A percentile compares a stretch with the other conserved stretches of the same genome.
Conservation (phyloP, 2,797 vertebrate genomes). For the Spatula clypeata region DNA sequence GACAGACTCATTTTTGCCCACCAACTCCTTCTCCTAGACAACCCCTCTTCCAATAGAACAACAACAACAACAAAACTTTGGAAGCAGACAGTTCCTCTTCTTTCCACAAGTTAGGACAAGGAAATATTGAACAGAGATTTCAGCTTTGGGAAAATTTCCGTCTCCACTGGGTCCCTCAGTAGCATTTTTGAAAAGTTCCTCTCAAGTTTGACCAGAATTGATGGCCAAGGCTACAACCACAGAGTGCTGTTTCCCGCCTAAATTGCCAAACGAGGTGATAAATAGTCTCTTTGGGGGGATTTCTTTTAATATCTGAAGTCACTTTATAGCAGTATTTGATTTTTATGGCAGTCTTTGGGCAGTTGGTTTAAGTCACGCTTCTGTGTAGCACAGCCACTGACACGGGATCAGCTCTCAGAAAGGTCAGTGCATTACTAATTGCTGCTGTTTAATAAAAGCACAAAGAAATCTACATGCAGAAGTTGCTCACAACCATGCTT, state of each 20-base stretch:
- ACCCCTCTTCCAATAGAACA: neutral
- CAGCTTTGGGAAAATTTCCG: neutral
- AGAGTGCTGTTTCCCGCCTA: neutral
- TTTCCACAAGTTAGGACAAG: neutral
- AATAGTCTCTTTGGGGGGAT: neutral
- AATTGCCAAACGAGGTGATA: neutral
- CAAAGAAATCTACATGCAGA: neutral
- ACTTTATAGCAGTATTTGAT: neutral
- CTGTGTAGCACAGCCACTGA: fast-evolving
- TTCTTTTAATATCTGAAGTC: slow-evolving; percentile 32
- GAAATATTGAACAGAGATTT: neutral
- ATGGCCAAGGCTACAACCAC: neutral
- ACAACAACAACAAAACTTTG: neutral
- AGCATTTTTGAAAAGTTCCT: neutral
- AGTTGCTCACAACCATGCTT: neutral
- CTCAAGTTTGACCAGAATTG: neutral
- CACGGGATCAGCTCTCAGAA: neutral
- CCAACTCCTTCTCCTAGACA: neutral
- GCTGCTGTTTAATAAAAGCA: neutral
- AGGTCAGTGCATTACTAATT: fast-evolving
- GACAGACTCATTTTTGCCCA: neutral
- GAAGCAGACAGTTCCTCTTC: neutral
- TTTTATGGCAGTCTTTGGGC: slow-evolving; percentile 10
- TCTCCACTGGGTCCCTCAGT: neutral
- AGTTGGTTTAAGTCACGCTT: neutral